phyloP scores from a whole-genome alignment of 2,113 vertebrate species.

The Etia nguti region DNA sequence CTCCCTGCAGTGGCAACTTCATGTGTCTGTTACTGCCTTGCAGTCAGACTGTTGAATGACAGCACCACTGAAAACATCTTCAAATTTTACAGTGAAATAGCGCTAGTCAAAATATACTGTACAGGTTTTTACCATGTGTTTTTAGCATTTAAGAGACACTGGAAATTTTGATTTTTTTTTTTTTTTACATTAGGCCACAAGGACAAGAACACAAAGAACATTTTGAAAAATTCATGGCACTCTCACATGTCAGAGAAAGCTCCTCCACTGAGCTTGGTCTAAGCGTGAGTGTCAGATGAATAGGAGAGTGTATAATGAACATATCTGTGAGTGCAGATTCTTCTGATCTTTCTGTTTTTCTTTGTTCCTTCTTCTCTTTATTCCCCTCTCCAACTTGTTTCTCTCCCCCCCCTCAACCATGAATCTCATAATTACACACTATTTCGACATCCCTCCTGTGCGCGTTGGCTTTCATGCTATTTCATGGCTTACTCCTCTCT shows the following conservation, averaged over 20 bases:
- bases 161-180: neutral
- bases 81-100: neutral
- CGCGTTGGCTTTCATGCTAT: neutral
- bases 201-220: neutral
- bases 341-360: slow-evolving; percentile 39
- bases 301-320: slow-evolving; percentile 33
- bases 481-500: neutral
- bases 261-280: neutral
- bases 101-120: too few species aligned
- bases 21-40: neutral
- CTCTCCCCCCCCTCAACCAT: neutral
- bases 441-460: slow-evolving; percentile 5
- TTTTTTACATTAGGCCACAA: neutral
- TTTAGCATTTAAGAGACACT: neutral
- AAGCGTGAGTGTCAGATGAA: slow-evolving; percentile 11
- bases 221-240: neutral
- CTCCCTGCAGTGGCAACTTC: neutral
- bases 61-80: neutral
- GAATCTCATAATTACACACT: slow-evolving; percentile 26
- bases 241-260: neutral
- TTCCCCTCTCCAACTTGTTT: neutral
- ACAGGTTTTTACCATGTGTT: neutral
- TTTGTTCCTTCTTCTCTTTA: slow-evolving; percentile 21
- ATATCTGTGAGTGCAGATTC: slow-evolving; percentile 6
- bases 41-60: neutral